A percentile compares a stretch with the other conserved stretches of the same genome.
Conservation (phyloP, 2,888 invertebrate species). For the Trachelus iudaicus region DNA sequence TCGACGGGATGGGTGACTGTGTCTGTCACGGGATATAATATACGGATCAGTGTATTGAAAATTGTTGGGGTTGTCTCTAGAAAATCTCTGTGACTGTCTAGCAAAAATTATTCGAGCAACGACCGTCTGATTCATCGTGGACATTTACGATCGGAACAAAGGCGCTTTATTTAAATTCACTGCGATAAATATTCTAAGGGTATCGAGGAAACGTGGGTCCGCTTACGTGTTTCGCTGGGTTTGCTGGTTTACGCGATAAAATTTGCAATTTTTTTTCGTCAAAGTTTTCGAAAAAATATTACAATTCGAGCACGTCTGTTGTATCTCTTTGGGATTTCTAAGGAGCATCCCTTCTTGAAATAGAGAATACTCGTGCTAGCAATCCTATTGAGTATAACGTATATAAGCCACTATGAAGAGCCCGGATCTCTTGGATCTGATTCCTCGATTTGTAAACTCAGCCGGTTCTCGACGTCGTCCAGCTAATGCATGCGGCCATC, state of each 20-base stretch:
- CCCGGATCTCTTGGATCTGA: not conserved
- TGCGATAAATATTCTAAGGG: not conserved
- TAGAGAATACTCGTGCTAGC: not conserved
- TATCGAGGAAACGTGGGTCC: not conserved
- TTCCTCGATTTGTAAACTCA: conserved; percentile 16
- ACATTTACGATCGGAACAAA: not conserved
- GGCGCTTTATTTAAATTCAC: not conserved
- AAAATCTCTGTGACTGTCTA: not conserved
- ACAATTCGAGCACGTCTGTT: not conserved
- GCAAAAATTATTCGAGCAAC: not conserved
- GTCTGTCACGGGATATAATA: not conserved
- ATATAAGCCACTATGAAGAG: not conserved
- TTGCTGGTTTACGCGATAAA: not conserved
- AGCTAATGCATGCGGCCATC: not conserved
- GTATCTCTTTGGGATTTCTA: not conserved
- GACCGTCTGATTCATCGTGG: not conserved
- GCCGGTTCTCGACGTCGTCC: conserved; percentile 4
- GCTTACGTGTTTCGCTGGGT: not conserved
- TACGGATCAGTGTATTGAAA: not conserved
- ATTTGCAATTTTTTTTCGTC: not conserved
- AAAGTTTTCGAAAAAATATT: not conserved
- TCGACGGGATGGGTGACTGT: not conserved
- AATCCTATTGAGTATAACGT: not conserved
- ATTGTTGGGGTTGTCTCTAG: not conserved
- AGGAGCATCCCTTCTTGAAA: not conserved